phyloP scores from a whole-genome alignment of 2,888 invertebrate species.

The Dicyrtomina minuta region DNA sequence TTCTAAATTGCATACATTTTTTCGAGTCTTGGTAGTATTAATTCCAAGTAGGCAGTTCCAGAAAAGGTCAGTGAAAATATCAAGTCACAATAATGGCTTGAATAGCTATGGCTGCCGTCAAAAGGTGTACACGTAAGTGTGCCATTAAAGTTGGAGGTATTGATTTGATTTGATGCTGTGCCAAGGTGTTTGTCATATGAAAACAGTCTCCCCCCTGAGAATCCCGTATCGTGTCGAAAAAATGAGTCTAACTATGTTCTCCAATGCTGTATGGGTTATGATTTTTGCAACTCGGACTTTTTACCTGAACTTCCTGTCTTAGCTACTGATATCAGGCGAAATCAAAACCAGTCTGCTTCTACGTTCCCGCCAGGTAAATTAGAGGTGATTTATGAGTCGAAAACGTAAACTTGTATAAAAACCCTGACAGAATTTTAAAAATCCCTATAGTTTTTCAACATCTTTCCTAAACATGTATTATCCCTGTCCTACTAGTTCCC shows the following conservation, averaged over 20 bases:
- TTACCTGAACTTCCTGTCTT: slow-evolving; percentile 55
- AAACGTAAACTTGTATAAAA: too few species aligned
- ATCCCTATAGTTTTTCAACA: too few species aligned
- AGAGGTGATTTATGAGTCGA: not conserved
- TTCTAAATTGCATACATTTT: too few species aligned
- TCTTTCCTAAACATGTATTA: too few species aligned
- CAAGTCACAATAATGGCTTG: not conserved
- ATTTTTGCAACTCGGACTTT: slow-evolving; percentile 64
- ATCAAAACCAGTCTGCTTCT: slow-evolving; percentile 9
- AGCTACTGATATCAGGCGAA: slow-evolving; percentile 13
- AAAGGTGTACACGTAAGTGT: not conserved
- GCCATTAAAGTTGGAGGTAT: slow-evolving; percentile 22
- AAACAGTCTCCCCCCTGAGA: slow-evolving; percentile 66
- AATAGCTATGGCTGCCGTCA: not conserved
- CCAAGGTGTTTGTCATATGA: slow-evolving; percentile 61
- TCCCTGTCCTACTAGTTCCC: too few species aligned
- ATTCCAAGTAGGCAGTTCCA: too few species aligned
- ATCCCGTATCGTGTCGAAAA: slow-evolving; percentile 60
- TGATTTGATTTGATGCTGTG: slow-evolving; percentile 21
- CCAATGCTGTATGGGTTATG: slow-evolving; percentile 62
- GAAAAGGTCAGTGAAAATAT: too few species aligned
- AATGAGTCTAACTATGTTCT: slow-evolving; percentile 57
- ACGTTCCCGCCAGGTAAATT: slow-evolving; percentile 17
- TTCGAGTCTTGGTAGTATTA: too few species aligned
- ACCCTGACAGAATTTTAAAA: too few species aligned